Base-by-base conservation (phyloP, 2,113 vertebrate genomes). In the Neodontobutis hainanensis region DNA sequence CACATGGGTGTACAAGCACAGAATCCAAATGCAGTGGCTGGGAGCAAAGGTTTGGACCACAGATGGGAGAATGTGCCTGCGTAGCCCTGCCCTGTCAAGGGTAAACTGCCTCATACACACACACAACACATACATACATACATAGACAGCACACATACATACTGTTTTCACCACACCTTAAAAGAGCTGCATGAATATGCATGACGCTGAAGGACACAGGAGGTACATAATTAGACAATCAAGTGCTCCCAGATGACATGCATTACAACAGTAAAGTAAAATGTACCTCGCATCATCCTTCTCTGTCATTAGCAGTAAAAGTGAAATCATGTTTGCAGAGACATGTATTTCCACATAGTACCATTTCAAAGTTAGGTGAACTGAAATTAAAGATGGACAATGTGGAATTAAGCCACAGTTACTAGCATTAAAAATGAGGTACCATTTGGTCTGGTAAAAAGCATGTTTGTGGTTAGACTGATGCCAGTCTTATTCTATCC, bases 191-290 rank as follows among this genome's bases (percentile, higher is more conserved):
- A 92, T 92, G 83, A 92, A 92, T 93, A 93, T 92, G 86, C 80
- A 92, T 90, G 85, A 87, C 49, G 63, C 81, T 44, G 75, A 89
- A 86, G 87, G 88, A 86, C 82, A 87, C 83, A 68, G 82, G 73
- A 83, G 86, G 77, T 74, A 88, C 88, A 87, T 90, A 88, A 90
- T 90, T 89, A 91, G 83, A 84, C 87, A 91, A 92, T 90, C 90
- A 91, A 83, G 86, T 81, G 75, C 46, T 88, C 90, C 87, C 85
- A 60, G 61, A 40, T 75, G 86, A 85, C 70, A 36, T 43, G 68
- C 74, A 45, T 65, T 77, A 85, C 77, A 46, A 86, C 77, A 70
- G 74, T 27, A 27, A 65, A 76, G 55, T 82, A 61, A 63, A 65
- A 61, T 6, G 58, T 68, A 8, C 78, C 77, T 75, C 69, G 27